phyloP scores from a whole-genome alignment of 2,113 vertebrate species.

The Glaucomys volans region DNA sequence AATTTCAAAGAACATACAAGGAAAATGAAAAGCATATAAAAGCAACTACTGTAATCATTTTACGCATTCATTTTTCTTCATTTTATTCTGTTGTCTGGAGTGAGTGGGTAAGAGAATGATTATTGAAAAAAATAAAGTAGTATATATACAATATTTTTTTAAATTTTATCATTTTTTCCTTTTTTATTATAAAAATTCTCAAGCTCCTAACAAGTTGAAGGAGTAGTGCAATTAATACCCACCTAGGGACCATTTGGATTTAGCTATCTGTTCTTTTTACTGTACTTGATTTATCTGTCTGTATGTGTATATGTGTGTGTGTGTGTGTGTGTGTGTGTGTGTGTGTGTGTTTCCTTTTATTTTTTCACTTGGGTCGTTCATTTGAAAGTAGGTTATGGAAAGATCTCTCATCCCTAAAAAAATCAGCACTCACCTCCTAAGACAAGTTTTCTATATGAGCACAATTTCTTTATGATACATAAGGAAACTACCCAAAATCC shows the following conservation, averaged over 20 bases:
- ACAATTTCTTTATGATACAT: not conserved
- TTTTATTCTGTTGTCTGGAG: not conserved
- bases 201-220: not conserved
- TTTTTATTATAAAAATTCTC: not conserved
- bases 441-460: not conserved
- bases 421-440: not conserved
- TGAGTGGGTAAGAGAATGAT: not conserved
- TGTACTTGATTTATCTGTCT: not conserved
- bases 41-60: not conserved
- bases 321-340: not conserved
- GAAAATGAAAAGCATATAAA: not conserved
- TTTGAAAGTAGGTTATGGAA: conserved; percentile 5
- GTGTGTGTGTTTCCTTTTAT: fast-evolving
- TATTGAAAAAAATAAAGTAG: not conserved
- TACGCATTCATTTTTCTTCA: not conserved
- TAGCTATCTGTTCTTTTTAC: not conserved
- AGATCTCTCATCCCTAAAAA: not conserved
- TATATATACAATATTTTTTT: not conserved
- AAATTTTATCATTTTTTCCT: not conserved
- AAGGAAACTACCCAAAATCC: not conserved
- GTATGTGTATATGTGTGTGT: fast-evolving
- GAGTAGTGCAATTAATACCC: not conserved
- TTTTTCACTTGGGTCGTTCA: not conserved
- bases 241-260: not conserved
- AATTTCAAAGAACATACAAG: not conserved